Evolutionary conservation across 2,797 vertebrate genomes (phyloP).

Genomic region (Micrastur ruficollis): DNA sequence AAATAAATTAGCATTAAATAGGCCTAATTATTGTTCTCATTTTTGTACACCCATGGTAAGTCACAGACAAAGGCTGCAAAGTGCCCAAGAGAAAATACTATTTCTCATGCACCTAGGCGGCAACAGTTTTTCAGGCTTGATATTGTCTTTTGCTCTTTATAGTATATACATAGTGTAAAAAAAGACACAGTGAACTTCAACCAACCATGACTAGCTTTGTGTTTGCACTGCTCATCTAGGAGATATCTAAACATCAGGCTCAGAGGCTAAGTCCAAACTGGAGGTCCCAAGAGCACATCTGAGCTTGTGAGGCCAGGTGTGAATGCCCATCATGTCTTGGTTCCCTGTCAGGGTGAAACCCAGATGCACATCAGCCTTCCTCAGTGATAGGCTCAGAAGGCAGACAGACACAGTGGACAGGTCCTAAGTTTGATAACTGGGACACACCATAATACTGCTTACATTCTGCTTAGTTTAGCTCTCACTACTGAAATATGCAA

Average conservation of each 20-base stretch:
- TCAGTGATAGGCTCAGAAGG: background rate
- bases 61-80: background rate
- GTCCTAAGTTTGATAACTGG: background rate
- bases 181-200: background rate
- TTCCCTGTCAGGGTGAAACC: background rate
- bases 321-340: background rate
- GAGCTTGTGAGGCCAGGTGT: background rate
- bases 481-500: background rate
- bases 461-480: background rate
- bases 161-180: background rate
- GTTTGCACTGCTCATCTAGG: background rate
- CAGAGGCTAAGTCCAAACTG: background rate
- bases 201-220: background rate
- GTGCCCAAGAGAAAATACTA: background rate
- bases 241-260: background rate
- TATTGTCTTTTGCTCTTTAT: background rate
- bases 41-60: background rate
- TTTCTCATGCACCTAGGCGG: background rate
- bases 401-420: background rate
- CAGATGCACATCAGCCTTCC: background rate
- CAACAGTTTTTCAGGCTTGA: background rate
- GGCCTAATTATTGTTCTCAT: background rate
- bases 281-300: fast-evolving
- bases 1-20: conserved; percentile 4
- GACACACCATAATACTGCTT: background rate